Conservation (phyloP, 2,888 invertebrate species). For the Trypoxylon attenuatum region DNA sequence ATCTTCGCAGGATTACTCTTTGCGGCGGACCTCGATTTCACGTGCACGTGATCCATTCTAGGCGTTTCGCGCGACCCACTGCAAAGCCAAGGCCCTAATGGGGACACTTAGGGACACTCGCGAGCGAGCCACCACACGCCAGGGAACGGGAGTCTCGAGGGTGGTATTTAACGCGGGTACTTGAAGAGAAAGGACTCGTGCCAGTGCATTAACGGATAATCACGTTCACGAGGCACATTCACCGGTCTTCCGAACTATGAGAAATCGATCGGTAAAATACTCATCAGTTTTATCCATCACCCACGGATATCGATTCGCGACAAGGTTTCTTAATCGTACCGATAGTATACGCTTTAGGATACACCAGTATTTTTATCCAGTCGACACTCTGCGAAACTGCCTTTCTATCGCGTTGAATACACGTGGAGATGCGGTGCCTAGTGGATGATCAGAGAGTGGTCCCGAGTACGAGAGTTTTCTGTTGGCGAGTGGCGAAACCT, state of each 20-base stretch:
- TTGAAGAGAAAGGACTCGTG: background rate
- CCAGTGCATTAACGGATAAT: background rate
- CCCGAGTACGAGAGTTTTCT: too few relatives aligned
- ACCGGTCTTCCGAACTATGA: too few relatives aligned
- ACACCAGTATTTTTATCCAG: conserved; percentile 3
- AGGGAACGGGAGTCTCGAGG: background rate
- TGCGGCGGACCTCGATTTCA: conserved; percentile 62
- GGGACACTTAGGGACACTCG: too few relatives aligned
- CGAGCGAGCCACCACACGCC: conserved; percentile 6
- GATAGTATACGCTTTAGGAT: background rate
- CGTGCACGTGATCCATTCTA: conserved; percentile 66
- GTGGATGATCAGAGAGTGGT: too few relatives aligned
- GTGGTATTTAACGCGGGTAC: background rate
- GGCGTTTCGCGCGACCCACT: background rate
- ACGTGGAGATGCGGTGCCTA: conserved; percentile 11
- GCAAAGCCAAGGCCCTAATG: too few relatives aligned
- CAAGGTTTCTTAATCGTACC: background rate
- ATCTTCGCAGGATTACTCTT: conserved; percentile 66
- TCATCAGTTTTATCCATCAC: background rate
- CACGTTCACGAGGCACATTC: background rate
- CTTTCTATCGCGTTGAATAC: conserved; percentile 5
- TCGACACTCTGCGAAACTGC: background rate
- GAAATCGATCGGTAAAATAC: background rate
- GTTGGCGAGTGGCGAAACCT: background rate
- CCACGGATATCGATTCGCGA: background rate